Evolutionary conservation across 2,797 vertebrate species (phyloP).

Genomic region (Dipus sagitta): DNA sequence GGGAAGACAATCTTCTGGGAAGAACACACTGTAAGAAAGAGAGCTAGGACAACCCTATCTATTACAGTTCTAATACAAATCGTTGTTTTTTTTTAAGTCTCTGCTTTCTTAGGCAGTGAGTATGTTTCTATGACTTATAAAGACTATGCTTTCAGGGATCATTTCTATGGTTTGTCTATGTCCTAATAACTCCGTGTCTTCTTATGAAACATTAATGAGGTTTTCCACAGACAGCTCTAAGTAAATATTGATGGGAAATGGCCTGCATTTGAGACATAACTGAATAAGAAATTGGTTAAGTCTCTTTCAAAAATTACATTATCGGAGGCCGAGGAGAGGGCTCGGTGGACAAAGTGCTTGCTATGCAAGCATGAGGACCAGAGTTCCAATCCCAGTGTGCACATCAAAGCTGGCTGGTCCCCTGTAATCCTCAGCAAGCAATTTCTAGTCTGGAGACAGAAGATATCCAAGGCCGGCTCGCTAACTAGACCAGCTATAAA

Average conservation of each 20-base stretch:
- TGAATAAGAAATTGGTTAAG: constrained; percentile 41
- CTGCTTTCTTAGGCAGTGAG: constrained; percentile 8
- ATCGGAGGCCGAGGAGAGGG: too few species aligned
- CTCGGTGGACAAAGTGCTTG: too few species aligned
- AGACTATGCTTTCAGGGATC: too few species aligned
- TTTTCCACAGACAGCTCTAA: neutral
- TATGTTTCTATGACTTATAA: neutral
- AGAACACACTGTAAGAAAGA: neutral
- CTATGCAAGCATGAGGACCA: too few species aligned
- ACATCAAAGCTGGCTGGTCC: too few species aligned
- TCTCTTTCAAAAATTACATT: neutral
- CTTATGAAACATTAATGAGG: neutral
- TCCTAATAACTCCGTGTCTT: neutral
- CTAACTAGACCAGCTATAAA: too few species aligned
- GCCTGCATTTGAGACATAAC: neutral
- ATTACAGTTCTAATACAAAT: neutral
- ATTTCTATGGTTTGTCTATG: neutral
- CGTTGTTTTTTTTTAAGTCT: neutral
- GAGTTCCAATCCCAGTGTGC: too few species aligned
- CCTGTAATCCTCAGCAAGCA: too few species aligned
- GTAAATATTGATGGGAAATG: neutral
- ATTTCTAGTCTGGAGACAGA: too few species aligned
- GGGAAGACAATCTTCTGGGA: neutral
- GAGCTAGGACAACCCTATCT: neutral
- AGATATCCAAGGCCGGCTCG: too few species aligned